phyloP scores from a whole-genome alignment of 2,888 invertebrate genomes.

The Falcaria lacertinaria region DNA sequence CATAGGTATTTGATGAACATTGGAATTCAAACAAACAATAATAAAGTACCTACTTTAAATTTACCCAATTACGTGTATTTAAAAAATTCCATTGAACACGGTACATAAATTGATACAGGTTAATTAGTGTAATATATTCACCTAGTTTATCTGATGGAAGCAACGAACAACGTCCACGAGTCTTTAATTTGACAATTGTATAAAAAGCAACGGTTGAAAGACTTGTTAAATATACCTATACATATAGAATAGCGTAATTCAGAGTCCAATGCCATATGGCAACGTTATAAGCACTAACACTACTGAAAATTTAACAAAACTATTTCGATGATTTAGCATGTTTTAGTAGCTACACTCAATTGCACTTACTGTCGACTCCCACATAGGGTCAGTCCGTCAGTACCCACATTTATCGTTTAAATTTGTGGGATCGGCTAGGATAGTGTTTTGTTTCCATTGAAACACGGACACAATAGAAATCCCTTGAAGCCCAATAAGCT shows the following conservation, averaged over 20 bases:
- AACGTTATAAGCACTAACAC: not conserved
- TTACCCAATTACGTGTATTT: not conserved
- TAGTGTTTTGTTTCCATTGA: conserved; percentile 49
- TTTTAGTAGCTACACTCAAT: conserved; percentile 6
- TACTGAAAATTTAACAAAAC: not conserved
- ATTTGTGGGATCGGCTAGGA: conserved; percentile 52
- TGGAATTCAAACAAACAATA: not conserved
- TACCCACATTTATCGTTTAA: conserved; percentile 41
- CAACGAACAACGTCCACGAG: not conserved
- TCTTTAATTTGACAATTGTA: not conserved
- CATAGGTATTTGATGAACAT: not conserved
- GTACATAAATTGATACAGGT: not conserved
- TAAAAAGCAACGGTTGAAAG: not conserved
- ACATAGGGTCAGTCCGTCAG: conserved; percentile 24
- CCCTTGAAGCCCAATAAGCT: conserved; percentile 46
- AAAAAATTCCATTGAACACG: too few species aligned
- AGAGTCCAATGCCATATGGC: not conserved
- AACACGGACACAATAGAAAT: conserved; percentile 46
- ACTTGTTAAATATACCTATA: not conserved
- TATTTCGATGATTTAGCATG: not conserved
- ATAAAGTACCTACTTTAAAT: not conserved
- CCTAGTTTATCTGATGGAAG: not conserved
- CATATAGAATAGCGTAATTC: not conserved
- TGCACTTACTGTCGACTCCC: conserved; percentile 31
- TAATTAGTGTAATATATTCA: not conserved